Percentiles rank a stretch among this genome's conserved stretches.
Evolutionary conservation across 2,113 vertebrate genomes (phyloP).

Genomic region (Oostethus manadensis): DNA sequence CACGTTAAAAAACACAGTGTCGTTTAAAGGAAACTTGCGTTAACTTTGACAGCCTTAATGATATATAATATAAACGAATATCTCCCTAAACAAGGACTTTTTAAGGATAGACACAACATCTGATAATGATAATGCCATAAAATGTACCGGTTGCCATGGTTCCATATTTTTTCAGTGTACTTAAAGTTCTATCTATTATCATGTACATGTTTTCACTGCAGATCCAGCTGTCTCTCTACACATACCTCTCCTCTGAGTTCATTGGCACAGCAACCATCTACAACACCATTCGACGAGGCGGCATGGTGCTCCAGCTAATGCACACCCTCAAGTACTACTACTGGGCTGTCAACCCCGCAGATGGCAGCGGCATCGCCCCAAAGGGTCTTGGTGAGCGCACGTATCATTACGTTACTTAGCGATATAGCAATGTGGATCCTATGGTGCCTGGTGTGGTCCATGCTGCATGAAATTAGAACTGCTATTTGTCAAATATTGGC

Average conservation of each 20-base stretch:
- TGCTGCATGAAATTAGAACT: too few species aligned
- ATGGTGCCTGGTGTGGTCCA: too few species aligned
- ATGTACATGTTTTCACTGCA: slow-evolving; percentile 45
- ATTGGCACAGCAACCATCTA: slow-evolving; percentile 94
- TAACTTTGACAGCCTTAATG: too few species aligned
- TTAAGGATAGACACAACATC: not conserved
- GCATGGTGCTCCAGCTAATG: slow-evolving; percentile 93
- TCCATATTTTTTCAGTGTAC: too few species aligned
- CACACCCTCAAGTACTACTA: slow-evolving; percentile 95
- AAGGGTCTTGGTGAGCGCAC: slow-evolving; percentile 83
- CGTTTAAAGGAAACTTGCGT: too few species aligned
- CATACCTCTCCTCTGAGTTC: slow-evolving; percentile 93
- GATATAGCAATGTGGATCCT: too few species aligned
- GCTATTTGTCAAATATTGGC: too few species aligned
- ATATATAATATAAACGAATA: too few species aligned
- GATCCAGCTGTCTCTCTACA: slow-evolving; percentile 92
- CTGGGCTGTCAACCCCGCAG: slow-evolving; percentile 88
- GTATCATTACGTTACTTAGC: too few species aligned
- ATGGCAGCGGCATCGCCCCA: slow-evolving; percentile 83
- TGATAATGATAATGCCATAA: not conserved
- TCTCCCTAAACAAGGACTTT: too few species aligned
- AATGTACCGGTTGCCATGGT: not conserved
- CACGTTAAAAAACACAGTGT: too few species aligned
- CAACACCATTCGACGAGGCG: slow-evolving; percentile 90
- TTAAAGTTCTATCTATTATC: not conserved